A percentile compares a stretch with the other conserved stretches of the same genome.
Conservation (phyloP, 2,888 invertebrate species). For the Leptinotarsa tumamoca region DNA sequence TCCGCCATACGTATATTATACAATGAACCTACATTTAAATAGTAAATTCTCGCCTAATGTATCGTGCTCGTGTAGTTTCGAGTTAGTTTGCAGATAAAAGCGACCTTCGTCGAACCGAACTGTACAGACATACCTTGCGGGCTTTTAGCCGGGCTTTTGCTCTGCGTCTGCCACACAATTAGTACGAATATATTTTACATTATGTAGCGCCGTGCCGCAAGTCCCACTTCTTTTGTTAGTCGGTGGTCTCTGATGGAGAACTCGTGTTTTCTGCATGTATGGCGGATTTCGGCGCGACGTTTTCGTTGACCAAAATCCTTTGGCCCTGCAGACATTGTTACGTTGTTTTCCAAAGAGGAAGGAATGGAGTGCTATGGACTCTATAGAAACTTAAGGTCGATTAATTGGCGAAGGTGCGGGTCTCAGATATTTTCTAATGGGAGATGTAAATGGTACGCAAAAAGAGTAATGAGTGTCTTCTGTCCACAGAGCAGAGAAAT, state of each 20-base stretch:
- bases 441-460: no score
- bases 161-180: constrained; percentile 35
- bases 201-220: constrained; percentile 47
- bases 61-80: constrained; percentile 20
- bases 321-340: neutral
- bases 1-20: constrained; percentile 18
- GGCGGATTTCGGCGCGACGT: neutral
- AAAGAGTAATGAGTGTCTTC: no score
- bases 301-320: neutral
- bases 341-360: no score
- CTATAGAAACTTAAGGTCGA: no score
- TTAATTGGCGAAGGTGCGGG: no score
- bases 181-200: constrained; percentile 51
- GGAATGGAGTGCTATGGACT: no score
- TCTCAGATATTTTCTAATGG: no score
- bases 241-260: constrained; percentile 57
- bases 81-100: constrained; percentile 33
- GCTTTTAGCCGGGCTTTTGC: constrained; percentile 19
- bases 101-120: constrained; percentile 24
- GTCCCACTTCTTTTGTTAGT: constrained; percentile 49
- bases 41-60: constrained; percentile 22
- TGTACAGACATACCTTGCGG: constrained; percentile 27
- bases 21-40: constrained; percentile 23
- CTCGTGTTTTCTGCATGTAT: constrained; percentile 58
- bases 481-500: no score